Evolutionary conservation across 2,113 vertebrate genomes (phyloP).

Genomic region (Mastomys coucha): DNA sequence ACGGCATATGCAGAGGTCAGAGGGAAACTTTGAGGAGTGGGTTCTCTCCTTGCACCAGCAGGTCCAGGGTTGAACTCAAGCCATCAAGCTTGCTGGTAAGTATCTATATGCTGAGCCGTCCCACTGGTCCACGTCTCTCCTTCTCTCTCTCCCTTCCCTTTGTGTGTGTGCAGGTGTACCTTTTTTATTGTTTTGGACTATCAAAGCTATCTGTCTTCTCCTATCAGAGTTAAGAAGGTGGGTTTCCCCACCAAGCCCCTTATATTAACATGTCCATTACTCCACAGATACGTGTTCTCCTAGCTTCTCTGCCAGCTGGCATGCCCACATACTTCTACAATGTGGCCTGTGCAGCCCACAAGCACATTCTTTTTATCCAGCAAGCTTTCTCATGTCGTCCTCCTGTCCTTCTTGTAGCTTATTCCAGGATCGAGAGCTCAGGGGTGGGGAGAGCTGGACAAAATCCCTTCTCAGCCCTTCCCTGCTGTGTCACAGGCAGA

Average conservation of each 20-base stretch:
- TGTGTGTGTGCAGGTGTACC: background rate
- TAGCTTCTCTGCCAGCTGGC: background rate
- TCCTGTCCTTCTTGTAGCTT: background rate
- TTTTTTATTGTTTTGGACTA: background rate
- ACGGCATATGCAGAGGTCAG: background rate
- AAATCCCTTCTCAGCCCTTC: background rate
- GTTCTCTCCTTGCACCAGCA: background rate
- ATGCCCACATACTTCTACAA: too few relatives aligned
- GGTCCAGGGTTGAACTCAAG: background rate
- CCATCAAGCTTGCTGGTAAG: background rate
- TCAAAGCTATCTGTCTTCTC: background rate
- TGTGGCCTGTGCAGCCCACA: background rate
- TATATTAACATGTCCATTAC: rapidly evolving
- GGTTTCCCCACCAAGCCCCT: background rate
- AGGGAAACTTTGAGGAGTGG: background rate
- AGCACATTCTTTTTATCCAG: background rate
- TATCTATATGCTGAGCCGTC: background rate
- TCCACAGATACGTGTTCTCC: rapidly evolving
- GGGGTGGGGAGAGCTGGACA: background rate
- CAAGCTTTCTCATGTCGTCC: background rate
- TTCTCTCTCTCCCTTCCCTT: background rate
- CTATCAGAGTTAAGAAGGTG: background rate
- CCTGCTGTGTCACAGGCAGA: rapidly evolving
- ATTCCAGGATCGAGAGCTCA: background rate
- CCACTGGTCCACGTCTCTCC: background rate